Percentiles rank a stretch among this genome's conserved stretches.
Conservation (phyloP, 1,140 invertebrate species). For the Macrostomum lignano region DNA sequence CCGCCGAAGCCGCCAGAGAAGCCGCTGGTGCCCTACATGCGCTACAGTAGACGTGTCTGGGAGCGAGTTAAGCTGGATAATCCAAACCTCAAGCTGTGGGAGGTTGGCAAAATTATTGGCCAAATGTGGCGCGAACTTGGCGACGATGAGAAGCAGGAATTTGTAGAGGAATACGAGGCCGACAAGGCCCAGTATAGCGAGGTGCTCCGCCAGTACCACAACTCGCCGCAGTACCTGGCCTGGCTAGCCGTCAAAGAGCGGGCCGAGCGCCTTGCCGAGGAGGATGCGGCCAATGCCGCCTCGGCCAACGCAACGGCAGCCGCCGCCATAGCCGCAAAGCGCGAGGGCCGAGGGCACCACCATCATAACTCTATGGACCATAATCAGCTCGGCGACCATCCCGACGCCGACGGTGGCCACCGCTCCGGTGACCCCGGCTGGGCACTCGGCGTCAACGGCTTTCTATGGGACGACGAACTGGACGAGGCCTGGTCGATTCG, state of each 20-base stretch:
- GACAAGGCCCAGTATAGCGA: conserved; percentile 90
- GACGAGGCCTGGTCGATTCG: conserved; percentile 80
- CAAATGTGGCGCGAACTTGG: conserved; percentile 87
- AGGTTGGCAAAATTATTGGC: conserved; percentile 85
- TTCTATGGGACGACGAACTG: too few species aligned
- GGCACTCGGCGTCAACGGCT: too few species aligned
- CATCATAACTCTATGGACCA: too few species aligned
- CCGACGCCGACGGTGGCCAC: too few species aligned
- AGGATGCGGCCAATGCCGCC: too few species aligned
- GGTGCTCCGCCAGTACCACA: conserved; percentile 71
- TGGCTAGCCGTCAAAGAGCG: conserved; percentile 68
- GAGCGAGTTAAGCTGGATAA: conserved; percentile 79
- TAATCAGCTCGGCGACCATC: too few species aligned
- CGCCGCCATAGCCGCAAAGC: too few species aligned
- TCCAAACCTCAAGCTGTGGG: conserved; percentile 64
- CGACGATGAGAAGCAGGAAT: conserved; percentile 68
- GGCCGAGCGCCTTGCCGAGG: too few species aligned
- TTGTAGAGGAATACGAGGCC: too few species aligned
- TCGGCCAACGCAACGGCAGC: too few species aligned
- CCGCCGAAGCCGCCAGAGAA: conserved; percentile 86
- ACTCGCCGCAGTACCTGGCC: conserved; percentile 71
- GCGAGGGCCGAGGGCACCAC: too few species aligned
- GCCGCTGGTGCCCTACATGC: conserved; percentile 90
- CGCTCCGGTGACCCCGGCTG: too few species aligned
- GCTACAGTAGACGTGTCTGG: conserved; percentile 74